Conservation (phyloP, 2,113 vertebrate genomes). For the Carassius carassius region DNA sequence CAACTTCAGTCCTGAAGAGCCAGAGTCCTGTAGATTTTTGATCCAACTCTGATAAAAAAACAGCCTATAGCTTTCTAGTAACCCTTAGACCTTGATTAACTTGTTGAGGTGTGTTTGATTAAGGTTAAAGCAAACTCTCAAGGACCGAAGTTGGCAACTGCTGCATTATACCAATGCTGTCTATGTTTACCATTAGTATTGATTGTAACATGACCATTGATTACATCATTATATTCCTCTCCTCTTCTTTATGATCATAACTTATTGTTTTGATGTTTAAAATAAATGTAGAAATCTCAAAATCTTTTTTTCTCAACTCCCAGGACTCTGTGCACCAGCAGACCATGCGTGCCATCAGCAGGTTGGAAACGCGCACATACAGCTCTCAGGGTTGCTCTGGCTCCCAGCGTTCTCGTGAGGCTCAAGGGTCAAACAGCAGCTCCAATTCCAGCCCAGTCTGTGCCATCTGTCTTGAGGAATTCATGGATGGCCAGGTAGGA, state of each 20-base stretch:
- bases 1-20: not conserved
- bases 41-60: too few species aligned
- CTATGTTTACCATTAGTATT: not conserved
- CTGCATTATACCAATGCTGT: not conserved
- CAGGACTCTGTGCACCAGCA: constrained; percentile 92
- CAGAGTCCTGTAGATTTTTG: too few species aligned
- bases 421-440: constrained; percentile 84
- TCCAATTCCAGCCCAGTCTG: constrained; percentile 89
- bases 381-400: constrained; percentile 74
- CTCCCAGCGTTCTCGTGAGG: constrained; percentile 66
- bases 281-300: not conserved
- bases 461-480: constrained; percentile 96
- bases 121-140: not conserved
- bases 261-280: too few species aligned
- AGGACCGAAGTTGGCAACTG: not conserved
- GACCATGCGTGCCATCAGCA: constrained; percentile 88
- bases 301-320: not conserved
- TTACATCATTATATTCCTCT: not conserved
- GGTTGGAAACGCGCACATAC: constrained; percentile 86
- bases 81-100: not conserved
- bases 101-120: not conserved
- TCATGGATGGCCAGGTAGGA: constrained; percentile 92
- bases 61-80: too few species aligned
- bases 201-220: not conserved
- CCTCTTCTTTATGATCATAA: not conserved